Evolutionary conservation across 2,888 invertebrate species (phyloP).

Genomic region (Nymphalis urticae): DNA sequence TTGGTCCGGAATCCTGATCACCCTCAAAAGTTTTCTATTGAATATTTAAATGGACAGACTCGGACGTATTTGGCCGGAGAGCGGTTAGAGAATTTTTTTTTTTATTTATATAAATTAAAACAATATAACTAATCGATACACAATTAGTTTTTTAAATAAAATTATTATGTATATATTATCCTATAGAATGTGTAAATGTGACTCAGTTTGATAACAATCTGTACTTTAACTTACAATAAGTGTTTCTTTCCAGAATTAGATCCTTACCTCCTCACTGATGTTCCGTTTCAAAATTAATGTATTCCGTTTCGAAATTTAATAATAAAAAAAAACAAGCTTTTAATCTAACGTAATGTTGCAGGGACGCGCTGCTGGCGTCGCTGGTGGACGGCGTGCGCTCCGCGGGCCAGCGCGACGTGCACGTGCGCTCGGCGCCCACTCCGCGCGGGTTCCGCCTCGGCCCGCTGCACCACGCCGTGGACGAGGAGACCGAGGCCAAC

Average conservation of each 20-base stretch:
- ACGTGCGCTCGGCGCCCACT: constrained; percentile 92
- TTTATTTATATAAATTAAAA: too few relatives aligned
- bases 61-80: constrained; percentile 96
- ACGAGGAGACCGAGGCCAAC: constrained; percentile 97
- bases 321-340: too few relatives aligned
- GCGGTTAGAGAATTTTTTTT: constrained; percentile 85
- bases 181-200: too few relatives aligned
- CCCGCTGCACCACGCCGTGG: constrained; percentile 93
- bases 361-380: constrained; percentile 97
- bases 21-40: constrained; percentile 96
- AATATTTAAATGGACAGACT: constrained; percentile 95
- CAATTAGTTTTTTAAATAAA: too few relatives aligned
- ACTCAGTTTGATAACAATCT: too few relatives aligned
- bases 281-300: too few relatives aligned
- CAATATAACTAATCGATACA: too few relatives aligned
- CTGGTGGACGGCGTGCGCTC: constrained; percentile 97
- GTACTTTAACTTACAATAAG: too few relatives aligned
- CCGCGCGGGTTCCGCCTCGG: constrained; percentile 93
- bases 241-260: too few relatives aligned
- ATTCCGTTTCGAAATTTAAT: too few relatives aligned
- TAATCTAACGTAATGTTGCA: constrained; percentile 49
- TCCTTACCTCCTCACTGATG: too few relatives aligned
- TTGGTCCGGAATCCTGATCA: constrained; percentile 93
- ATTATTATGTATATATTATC: too few relatives aligned
- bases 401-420: constrained; percentile 97